Evolutionary conservation across 1,140 invertebrate species (phyloP).

Genomic region (Drosophila kohkoa): DNA sequence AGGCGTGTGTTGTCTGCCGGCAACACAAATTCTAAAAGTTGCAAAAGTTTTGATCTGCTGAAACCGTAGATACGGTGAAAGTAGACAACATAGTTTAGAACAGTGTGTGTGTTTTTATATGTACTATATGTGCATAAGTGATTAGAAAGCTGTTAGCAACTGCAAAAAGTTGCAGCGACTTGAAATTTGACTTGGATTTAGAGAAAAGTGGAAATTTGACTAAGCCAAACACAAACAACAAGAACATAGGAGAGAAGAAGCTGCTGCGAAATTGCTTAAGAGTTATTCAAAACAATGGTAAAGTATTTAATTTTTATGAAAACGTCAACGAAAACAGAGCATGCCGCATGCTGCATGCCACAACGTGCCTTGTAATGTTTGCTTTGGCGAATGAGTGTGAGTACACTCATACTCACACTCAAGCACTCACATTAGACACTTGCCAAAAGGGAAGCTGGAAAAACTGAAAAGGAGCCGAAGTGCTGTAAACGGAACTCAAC

Average conservation of each 20-base stretch:
- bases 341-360: conserved; percentile 13
- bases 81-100: too few species aligned
- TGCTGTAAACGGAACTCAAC: background rate
- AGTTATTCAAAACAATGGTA: background rate
- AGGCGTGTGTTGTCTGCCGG: background rate
- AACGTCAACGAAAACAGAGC: conserved; percentile 67
- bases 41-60: background rate
- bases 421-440: conserved; percentile 40
- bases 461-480: background rate
- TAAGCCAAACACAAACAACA: background rate
- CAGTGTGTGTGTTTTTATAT: background rate
- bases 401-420: background rate
- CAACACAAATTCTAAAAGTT: background rate
- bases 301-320: conserved; percentile 78
- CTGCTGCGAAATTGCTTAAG: background rate
- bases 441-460: background rate
- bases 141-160: background rate
- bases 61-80: background rate
- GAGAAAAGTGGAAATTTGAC: background rate
- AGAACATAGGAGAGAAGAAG: background rate
- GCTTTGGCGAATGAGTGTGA: conserved; percentile 43
- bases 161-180: background rate
- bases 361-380: conserved; percentile 51
- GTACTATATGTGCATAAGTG: background rate
- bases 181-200: conserved; percentile 10